Conservation (phyloP, 2,113 vertebrate species). For the Boulengeromyrus knoepffleri region DNA sequence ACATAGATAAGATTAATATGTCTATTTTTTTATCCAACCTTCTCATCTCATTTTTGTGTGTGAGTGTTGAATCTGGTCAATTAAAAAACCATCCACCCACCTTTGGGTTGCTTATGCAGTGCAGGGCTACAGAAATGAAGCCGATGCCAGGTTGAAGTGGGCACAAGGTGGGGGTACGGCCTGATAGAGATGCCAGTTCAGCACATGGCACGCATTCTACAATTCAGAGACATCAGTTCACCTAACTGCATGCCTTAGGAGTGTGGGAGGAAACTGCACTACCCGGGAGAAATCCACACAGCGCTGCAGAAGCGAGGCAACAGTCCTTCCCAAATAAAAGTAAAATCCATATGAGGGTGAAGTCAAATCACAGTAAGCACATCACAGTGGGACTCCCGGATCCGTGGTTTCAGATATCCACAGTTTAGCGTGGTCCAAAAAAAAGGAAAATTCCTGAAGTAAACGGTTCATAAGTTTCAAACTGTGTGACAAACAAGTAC, state of each 20-base stretch:
- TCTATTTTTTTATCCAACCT: not conserved
- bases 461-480: not conserved
- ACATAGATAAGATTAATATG: not conserved
- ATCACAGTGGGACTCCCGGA: not conserved
- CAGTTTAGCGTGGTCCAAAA: not conserved
- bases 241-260: not conserved
- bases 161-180: not conserved
- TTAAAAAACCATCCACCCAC: not conserved
- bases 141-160: not conserved
- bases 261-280: not conserved
- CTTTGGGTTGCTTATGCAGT: not conserved
- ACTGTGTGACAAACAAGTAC: not conserved
- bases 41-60: not conserved
- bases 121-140: not conserved
- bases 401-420: not conserved
- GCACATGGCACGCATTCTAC: not conserved
- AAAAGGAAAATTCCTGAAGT: not conserved
- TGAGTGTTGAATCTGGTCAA: not conserved
- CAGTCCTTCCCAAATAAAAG: not conserved
- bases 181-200: not conserved
- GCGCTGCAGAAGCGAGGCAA: not conserved
- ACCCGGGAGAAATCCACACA: not conserved
- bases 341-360: not conserved
- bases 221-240: not conserved
- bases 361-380: not conserved